A percentile compares a stretch with the other conserved stretches of the same genome.
Conservation (phyloP, 2,113 vertebrate genomes). For the Tapirus terrestris region DNA sequence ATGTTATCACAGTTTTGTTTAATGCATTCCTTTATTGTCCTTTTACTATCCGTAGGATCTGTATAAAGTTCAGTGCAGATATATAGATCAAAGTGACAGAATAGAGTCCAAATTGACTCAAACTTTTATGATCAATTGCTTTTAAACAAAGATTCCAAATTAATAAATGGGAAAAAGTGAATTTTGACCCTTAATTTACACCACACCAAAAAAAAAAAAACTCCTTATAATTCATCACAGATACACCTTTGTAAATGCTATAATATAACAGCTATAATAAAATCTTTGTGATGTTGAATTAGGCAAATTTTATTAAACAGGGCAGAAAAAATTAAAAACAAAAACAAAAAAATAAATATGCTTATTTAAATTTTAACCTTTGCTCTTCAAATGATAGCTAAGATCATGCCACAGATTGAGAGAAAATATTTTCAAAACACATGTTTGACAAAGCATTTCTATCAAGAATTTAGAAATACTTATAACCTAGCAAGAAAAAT, state of each 20-base stretch:
- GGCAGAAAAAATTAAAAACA: not conserved
- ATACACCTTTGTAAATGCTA: not conserved
- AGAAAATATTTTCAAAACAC: not conserved
- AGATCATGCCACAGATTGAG: not conserved
- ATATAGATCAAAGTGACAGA: not conserved
- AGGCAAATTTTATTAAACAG: not conserved
- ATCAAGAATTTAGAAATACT: not conserved
- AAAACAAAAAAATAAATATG: not conserved
- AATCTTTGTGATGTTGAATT: not conserved
- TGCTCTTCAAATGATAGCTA: not conserved
- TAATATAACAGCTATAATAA: not conserved
- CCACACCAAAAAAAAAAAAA: not conserved
- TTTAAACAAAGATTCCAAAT: not conserved
- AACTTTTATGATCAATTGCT: not conserved
- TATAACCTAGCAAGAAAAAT: not conserved
- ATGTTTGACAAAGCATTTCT: not conserved
- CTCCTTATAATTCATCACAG: too few species aligned
- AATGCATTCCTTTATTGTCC: not conserved
- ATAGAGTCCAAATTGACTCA: not conserved
- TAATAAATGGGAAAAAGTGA: not conserved
- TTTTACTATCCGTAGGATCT: not conserved
- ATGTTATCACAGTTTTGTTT: not conserved
- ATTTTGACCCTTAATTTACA: not conserved
- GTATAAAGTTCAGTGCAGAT: not conserved
- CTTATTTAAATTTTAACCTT: not conserved